phyloP scores from a whole-genome alignment of 92 coral and sea anemone species.

The Plumapathes pennacea region DNA sequence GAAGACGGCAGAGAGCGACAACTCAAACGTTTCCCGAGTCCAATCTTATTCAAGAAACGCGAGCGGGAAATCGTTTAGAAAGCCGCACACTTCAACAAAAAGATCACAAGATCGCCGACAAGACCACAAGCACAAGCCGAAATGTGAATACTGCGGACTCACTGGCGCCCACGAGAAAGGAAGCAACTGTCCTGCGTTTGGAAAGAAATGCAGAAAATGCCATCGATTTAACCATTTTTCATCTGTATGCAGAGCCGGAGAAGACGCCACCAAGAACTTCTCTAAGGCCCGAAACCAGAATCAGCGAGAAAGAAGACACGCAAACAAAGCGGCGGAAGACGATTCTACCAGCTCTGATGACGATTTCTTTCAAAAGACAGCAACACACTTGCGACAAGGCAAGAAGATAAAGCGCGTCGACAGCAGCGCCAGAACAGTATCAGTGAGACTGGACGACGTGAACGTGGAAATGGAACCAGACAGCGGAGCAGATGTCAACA shows the following conservation, averaged over 20 bases:
- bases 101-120: too few relatives aligned
- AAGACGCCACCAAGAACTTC: not conserved
- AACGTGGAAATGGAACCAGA: constrained; percentile 64
- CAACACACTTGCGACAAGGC: constrained; percentile 15
- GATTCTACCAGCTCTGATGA: constrained; percentile 61
- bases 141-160: constrained; percentile 4
- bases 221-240: constrained; percentile 40
- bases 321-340: constrained; percentile 24
- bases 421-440: constrained; percentile 24
- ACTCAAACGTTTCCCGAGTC: not conserved
- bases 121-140: not conserved
- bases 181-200: constrained; percentile 49
- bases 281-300: constrained; percentile 6
- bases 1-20: constrained; percentile 2
- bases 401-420: constrained; percentile 23
- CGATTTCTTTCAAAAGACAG: constrained; percentile 50
- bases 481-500: constrained; percentile 61
- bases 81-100: too few relatives aligned
- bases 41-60: not conserved
- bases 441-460: constrained; percentile 50
- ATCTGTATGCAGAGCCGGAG: constrained; percentile 33
- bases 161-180: constrained; percentile 18
- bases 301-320: constrained; percentile 10
- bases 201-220: constrained; percentile 49
- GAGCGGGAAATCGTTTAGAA: too few relatives aligned